Percentiles rank a stretch among this genome's conserved stretches.
These are phyloP conservation scores for Bombus sibiricus DNA, from an alignment of 1,140 invertebrate genomes.

Conservation along the genomic window DNA sequence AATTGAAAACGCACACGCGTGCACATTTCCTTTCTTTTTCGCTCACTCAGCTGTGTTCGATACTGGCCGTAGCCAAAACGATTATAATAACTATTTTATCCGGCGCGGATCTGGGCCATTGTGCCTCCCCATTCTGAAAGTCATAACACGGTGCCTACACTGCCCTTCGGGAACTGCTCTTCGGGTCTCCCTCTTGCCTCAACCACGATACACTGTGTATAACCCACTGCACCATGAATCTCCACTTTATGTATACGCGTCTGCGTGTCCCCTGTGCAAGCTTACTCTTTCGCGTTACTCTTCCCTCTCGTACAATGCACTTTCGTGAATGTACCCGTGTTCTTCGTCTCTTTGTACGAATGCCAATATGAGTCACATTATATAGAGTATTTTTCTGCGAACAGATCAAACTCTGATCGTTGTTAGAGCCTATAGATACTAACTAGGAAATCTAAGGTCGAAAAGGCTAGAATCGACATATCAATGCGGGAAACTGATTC, in stretches of 20 bases:
- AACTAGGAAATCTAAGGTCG: background rate
- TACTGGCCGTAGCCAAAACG: constrained; percentile 75
- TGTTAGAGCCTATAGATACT: background rate
- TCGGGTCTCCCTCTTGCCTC: constrained; percentile 64
- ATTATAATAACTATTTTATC: constrained; percentile 84
- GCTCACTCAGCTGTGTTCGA: constrained; percentile 36
- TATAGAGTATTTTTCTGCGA: background rate
- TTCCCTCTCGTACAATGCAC: background rate
- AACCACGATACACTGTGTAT: constrained; percentile 38
- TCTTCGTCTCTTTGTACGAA: too few relatives aligned
- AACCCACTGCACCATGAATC: constrained; percentile 74
- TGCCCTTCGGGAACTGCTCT: constrained; percentile 72
- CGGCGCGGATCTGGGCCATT: constrained; percentile 82
- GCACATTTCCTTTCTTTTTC: constrained; percentile 2
- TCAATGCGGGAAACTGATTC: background rate
- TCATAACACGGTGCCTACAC: constrained; percentile 81
- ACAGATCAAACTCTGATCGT: background rate
- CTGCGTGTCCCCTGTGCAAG: constrained; percentile 23
- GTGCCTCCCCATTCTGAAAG: constrained; percentile 82
- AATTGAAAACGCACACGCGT: background rate
- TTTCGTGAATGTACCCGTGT: constrained; percentile 37
- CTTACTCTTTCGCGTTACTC: background rate
- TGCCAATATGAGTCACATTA: background rate
- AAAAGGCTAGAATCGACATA: background rate
- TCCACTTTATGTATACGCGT: constrained; percentile 64